phyloP scores from a whole-genome alignment of 2,797 vertebrate genomes.

The Chlorospingus flavigularis region DNA sequence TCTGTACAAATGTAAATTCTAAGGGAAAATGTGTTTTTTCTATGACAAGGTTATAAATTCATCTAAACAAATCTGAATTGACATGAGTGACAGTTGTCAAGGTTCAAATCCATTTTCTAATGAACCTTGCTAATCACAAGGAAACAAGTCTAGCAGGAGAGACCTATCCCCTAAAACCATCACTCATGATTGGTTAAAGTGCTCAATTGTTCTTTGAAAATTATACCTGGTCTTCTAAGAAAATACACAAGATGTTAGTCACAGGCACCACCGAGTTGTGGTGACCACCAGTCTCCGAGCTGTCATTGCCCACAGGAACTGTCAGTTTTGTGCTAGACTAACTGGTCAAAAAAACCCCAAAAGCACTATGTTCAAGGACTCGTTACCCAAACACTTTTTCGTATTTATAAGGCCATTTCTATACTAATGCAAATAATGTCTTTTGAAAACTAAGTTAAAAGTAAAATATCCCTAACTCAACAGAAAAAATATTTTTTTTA shows the following conservation, averaged over 20 bases:
- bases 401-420: constrained; percentile 17
- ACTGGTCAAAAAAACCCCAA: background rate
- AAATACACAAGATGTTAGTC: background rate
- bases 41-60: background rate
- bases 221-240: constrained; percentile 14
- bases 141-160: background rate
- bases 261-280: background rate
- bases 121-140: background rate
- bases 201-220: background rate
- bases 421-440: constrained; percentile 45
- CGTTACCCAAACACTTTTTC: constrained; percentile 29
- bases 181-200: background rate
- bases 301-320: background rate
- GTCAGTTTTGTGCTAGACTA: background rate
- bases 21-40: background rate
- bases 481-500: background rate
- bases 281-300: background rate
- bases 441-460: background rate
- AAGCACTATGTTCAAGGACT: background rate
- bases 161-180: background rate
- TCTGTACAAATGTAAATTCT: background rate
- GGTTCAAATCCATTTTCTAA: background rate
- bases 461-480: constrained; percentile 1
- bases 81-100: background rate
- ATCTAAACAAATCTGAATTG: background rate